Base-by-base conservation (phyloP, 2,888 invertebrate genomes). In the Drosophila paramelanica region DNA sequence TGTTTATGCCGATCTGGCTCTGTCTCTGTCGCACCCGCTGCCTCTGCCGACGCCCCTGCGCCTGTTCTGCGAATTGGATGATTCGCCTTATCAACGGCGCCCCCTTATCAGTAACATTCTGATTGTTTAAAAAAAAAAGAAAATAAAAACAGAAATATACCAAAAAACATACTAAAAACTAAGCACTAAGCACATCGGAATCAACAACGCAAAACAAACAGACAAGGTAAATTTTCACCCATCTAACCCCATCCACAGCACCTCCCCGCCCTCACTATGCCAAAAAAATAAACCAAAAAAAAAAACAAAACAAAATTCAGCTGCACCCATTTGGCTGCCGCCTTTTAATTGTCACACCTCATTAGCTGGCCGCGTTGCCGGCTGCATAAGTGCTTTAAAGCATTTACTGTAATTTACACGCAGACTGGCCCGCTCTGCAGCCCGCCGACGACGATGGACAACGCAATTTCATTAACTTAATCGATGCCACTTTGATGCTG, bases 321-420 rank as follows among this genome's bases (percentile, higher is more conserved):
- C 60, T 74, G 73, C 64, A 49, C 55, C 55, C 55, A 55, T 38
- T 55, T 38, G 45, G 11, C 55, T 45, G 55, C 55, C 45, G 55
- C 49, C 53, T 67, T 77, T 77, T 79, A 74, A 83, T 85, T 84
- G 89, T 84, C 82, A 72, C 84, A 88, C 77, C 79, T 88, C 88
- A 79, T 85, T 85, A 79, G 79, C 67, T 62, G 58, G 57, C 47
- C 20, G 47, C 71, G 72, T 36, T 36, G 36, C 25, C 65, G 56
- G 57, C 64, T 77, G 72, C 72, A 67, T 68, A 87, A 73, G 77
- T 86, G 86, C 71, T 73, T 81, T 72, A 79, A 74, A 68, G 79
- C 70, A 78, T 75, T 89, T 85, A 70, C 55, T 64, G 82, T 77
- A 81, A 77, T 82, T 89, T 79, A 82, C 86, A 81, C 82, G 66